phyloP scores from a whole-genome alignment of 2,888 invertebrate species.

The Nomada ruficornis region DNA sequence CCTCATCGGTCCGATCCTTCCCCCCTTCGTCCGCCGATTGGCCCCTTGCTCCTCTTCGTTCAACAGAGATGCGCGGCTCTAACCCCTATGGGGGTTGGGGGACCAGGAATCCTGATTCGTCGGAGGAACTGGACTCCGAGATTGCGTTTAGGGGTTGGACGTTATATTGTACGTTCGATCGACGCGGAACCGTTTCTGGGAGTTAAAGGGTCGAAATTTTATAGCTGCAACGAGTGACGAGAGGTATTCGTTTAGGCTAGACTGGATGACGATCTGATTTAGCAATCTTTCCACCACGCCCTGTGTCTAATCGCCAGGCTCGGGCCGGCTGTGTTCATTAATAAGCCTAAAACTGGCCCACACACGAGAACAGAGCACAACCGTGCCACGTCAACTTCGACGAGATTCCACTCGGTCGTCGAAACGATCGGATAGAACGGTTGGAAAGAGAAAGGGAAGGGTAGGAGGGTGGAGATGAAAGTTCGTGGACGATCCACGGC shows the following conservation, averaged over 20 bases:
- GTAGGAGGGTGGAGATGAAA: conserved; percentile 43
- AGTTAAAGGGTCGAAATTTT: conserved; percentile 2
- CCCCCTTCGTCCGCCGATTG: conserved; percentile 50
- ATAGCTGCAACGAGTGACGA: conserved; percentile 10
- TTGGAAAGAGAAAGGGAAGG: neutral
- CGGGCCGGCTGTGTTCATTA: conserved; percentile 79
- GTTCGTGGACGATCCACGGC: conserved; percentile 57
- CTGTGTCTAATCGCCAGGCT: conserved; percentile 82
- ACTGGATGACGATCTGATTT: conserved; percentile 76
- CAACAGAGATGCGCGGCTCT: conserved; percentile 1
- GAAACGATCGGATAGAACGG: conserved; percentile 5
- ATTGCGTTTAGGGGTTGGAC: neutral
- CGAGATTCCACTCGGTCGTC: conserved; percentile 17
- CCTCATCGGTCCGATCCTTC: conserved; percentile 44
- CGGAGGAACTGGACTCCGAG: neutral
- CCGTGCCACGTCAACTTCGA: conserved; percentile 39
- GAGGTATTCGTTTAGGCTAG: conserved; percentile 41
- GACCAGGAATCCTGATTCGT: neutral
- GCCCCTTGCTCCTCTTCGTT: conserved; percentile 17
- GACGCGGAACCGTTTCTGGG: too few relatives aligned
- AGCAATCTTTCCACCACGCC: conserved; percentile 83
- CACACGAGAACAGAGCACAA: conserved; percentile 74
- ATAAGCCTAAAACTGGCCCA: conserved; percentile 80
- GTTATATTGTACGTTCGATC: too few relatives aligned
- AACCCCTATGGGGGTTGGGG: conserved; percentile 15